Evolutionary conservation across 1,140 invertebrate genomes (phyloP).

Genomic region (Pectinophora gossypiella): DNA sequence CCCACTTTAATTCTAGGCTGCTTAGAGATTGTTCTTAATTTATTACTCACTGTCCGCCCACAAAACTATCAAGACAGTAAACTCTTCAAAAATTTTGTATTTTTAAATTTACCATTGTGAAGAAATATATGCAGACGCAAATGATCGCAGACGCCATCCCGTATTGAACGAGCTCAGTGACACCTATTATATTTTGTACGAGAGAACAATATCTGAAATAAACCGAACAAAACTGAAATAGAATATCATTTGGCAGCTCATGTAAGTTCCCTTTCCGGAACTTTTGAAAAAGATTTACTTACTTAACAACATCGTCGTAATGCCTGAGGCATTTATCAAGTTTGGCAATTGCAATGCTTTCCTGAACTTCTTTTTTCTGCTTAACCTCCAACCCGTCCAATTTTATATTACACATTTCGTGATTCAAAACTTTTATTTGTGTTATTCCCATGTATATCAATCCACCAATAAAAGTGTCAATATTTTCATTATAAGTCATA

Average conservation of each 20-base stretch:
- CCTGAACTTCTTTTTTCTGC: slow-evolving; percentile 5
- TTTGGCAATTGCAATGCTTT: slow-evolving; percentile 15
- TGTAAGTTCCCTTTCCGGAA: too few species aligned
- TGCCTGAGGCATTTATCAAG: slow-evolving; percentile 31
- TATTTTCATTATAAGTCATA: slow-evolving; percentile 49
- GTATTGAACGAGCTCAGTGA: slow-evolving; percentile 44
- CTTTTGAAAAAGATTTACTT: slow-evolving; percentile 11
- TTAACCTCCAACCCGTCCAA: slow-evolving; percentile 2
- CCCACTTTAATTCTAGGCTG: too few species aligned
- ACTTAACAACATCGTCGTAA: slow-evolving; percentile 42
- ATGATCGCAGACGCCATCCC: slow-evolving; percentile 37
- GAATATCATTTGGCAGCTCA: too few species aligned
- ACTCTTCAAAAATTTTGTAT: too few species aligned
- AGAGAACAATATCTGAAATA: slow-evolving; percentile 37
- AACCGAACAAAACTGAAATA: too few species aligned
- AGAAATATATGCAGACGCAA: too few species aligned
- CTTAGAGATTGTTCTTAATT: too few species aligned
- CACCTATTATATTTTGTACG: slow-evolving; percentile 36
- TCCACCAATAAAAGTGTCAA: slow-evolving; percentile 48
- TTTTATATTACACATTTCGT: slow-evolving; percentile 33
- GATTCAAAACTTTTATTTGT: slow-evolving; percentile 35
- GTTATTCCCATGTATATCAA: slow-evolving; percentile 36
- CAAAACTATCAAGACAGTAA: too few species aligned
- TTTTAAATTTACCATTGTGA: too few species aligned
- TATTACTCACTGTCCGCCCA: too few species aligned